Conservation (phyloP, 2,113 vertebrate species). For the Ia io region DNA sequence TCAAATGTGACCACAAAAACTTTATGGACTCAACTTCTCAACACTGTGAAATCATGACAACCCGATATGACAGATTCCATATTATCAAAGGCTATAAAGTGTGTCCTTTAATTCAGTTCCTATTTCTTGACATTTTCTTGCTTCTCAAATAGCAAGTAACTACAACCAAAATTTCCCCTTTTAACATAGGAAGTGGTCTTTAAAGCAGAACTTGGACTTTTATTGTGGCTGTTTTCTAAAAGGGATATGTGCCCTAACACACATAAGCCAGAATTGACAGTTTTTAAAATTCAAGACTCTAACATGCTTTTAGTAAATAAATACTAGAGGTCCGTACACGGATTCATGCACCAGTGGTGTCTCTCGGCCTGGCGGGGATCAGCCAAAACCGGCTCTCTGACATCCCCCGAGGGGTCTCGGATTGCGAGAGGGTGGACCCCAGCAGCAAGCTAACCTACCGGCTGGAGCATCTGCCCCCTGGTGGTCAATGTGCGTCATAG, state of each 20-base stretch:
- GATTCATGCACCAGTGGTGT: too few species aligned
- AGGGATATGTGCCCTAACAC: background rate
- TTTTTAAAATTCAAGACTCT: slow-evolving; percentile 32
- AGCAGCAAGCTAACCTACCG: too few species aligned
- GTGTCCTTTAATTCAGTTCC: slow-evolving; percentile 34
- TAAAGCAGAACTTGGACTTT: slow-evolving; percentile 31
- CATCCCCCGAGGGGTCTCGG: too few species aligned
- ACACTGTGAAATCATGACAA: background rate
- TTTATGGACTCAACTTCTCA: background rate
- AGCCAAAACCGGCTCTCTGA: too few species aligned
- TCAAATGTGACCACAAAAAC: slow-evolving; percentile 1
- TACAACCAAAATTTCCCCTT: slow-evolving; percentile 45
- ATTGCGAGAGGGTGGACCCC: too few species aligned
- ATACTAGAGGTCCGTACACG: background rate
- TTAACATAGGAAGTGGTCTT: slow-evolving; percentile 37
- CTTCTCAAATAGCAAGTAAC: slow-evolving; percentile 36
- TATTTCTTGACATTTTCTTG: slow-evolving; percentile 49
- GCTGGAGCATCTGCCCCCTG: too few species aligned
- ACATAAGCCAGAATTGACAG: background rate
- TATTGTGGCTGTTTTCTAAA: slow-evolving; percentile 5
- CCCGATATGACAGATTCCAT: background rate
- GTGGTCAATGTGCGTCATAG: too few species aligned
- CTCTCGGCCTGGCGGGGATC: too few species aligned
- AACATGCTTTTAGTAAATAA: background rate
- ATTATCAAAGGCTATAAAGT: background rate